Conservation (phyloP, 2,797 vertebrate species). For the Cirrhinus molitorella region DNA sequence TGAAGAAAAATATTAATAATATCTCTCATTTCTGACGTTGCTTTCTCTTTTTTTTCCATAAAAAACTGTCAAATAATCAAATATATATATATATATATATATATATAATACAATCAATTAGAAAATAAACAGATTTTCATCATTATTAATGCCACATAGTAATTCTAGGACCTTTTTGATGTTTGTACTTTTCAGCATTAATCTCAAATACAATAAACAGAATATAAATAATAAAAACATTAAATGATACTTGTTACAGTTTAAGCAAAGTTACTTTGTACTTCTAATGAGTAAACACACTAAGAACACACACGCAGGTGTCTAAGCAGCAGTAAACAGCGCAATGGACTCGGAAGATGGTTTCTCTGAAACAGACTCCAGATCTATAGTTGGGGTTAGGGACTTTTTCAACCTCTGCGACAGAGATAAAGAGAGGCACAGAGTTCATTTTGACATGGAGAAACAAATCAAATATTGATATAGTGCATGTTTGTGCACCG, state of each 20-base stretch:
- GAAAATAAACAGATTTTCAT: neutral
- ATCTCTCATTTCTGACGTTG: neutral
- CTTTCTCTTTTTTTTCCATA: neutral
- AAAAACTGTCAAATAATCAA: neutral
- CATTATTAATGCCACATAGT: neutral
- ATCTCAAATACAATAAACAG: neutral
- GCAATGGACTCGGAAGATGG: conserved; percentile 14
- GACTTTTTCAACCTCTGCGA: conserved; percentile 54
- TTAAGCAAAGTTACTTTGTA: neutral
- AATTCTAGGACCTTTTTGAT: neutral
- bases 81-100: neutral
- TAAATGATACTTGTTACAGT: neutral
- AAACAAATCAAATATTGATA: conserved; percentile 17
- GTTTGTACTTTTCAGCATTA: neutral
- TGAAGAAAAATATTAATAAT: neutral
- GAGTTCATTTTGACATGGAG: neutral
- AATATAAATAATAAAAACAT: conserved; percentile 19
- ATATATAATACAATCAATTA: neutral
- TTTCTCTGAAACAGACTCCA: conserved; percentile 44
- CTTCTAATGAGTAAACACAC: conserved; percentile 3
- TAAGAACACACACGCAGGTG: neutral
- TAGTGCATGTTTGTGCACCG: neutral
- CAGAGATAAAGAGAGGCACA: neutral
- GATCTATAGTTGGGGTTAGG: conserved; percentile 46
- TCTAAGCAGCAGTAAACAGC: conserved; percentile 32